Conservation (phyloP, 30 jellyfish, hydroid and myxozoan species). For the Hydractinia echinata region DNA sequence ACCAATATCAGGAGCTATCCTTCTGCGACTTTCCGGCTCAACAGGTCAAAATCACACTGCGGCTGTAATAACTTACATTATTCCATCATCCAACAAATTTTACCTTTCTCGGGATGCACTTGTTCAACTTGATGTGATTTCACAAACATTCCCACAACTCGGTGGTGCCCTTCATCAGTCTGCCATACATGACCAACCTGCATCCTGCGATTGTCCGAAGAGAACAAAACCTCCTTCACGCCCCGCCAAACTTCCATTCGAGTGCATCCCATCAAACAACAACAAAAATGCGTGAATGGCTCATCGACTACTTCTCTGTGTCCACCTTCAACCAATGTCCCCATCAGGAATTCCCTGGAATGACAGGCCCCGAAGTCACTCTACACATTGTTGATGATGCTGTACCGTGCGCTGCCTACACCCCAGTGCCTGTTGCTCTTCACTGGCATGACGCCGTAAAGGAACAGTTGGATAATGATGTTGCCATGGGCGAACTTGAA, state of each 20-base stretch:
- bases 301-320: neutral
- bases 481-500: neutral
- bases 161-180: slow-evolving; percentile 4
- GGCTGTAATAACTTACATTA: neutral
- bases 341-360: neutral
- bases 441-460: neutral
- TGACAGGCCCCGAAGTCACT: neutral
- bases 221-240: slow-evolving; percentile 3
- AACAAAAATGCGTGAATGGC: slow-evolving; percentile 1
- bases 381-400: neutral
- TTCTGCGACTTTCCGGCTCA: no score
- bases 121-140: slow-evolving; percentile 7
- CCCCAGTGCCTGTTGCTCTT: neutral
- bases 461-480: neutral
- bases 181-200: neutral
- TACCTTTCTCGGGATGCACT: no score
- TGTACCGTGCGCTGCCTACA: neutral
- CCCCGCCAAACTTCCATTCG: neutral
- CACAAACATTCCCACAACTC: neutral
- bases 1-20: no score
- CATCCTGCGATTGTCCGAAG: neutral
- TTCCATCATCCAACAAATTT: neutral
- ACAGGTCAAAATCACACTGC: no score
- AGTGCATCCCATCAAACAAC: neutral
- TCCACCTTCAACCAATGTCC: neutral